phyloP scores from a whole-genome alignment of 1,140 invertebrate species.

The Subanguina moxae region DNA sequence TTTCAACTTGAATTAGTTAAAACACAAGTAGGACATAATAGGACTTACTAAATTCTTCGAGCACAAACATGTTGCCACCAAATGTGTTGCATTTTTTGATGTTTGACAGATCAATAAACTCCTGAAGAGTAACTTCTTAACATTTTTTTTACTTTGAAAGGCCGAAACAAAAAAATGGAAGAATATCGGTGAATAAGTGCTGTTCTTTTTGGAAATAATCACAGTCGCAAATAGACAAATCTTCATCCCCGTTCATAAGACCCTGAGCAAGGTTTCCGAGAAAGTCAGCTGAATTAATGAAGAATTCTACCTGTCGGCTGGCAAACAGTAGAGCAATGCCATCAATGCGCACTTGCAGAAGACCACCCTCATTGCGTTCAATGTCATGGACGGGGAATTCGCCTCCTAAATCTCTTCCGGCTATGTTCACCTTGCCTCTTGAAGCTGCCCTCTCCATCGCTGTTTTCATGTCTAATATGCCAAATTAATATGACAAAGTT shows the following conservation, averaged over 20 bases:
- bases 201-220: no score
- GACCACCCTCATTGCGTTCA: slow-evolving; percentile 87
- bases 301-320: slow-evolving; percentile 85
- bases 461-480: slow-evolving; percentile 77
- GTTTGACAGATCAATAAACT: slow-evolving; percentile 96
- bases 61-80: slow-evolving; percentile 87
- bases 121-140: slow-evolving; percentile 72
- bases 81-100: slow-evolving; percentile 95
- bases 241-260: no score
- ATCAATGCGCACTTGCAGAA: slow-evolving; percentile 97
- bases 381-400: slow-evolving; percentile 98
- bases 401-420: slow-evolving; percentile 77
- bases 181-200: no score
- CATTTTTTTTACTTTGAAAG: no score
- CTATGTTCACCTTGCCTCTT: slow-evolving; percentile 66
- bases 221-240: no score
- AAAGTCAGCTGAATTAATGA: neutral
- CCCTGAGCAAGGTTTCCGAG: neutral
- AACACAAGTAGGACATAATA: no score
- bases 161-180: no score
- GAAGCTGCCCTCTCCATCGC: slow-evolving; percentile 92
- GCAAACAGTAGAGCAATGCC: slow-evolving; percentile 95
- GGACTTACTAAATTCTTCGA: slow-evolving; percentile 96
- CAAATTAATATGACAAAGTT: no score
- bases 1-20: no score